Evolutionary conservation across 2,888 invertebrate species (phyloP).

Genomic region (Piscicola geometra): DNA sequence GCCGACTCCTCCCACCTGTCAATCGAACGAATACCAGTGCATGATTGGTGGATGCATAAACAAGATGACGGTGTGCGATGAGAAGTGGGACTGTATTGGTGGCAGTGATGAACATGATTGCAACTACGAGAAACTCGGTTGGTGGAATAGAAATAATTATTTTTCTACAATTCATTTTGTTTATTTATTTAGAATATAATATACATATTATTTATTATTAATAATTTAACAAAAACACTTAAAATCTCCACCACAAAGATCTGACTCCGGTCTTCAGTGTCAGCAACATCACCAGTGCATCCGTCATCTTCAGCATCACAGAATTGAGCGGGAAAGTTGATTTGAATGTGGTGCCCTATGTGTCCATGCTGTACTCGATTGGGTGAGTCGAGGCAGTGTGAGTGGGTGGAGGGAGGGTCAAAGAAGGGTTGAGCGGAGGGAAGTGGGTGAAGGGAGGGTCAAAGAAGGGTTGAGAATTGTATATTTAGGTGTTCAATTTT

Average conservation of each 20-base stretch:
- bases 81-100: conserved; percentile 43
- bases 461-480: not conserved
- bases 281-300: not conserved
- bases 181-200: not conserved
- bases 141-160: not conserved
- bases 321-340: not conserved
- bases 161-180: not conserved
- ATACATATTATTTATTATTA: too few relatives aligned
- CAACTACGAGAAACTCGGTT: not conserved
- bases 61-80: conserved; percentile 42
- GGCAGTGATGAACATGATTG: conserved; percentile 39
- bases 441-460: too few relatives aligned
- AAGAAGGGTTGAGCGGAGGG: too few relatives aligned
- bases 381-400: not conserved
- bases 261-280: not conserved
- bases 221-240: too few relatives aligned
- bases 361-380: not conserved
- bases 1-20: conserved; percentile 1
- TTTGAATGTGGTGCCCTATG: not conserved
- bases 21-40: conserved; percentile 44
- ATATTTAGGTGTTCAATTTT: too few relatives aligned
- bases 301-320: not conserved
- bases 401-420: too few relatives aligned
- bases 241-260: not conserved
- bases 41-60: conserved; percentile 45